Evolutionary conservation across 2,113 vertebrate genomes (phyloP).

Genomic region (Hirundichthys speculiger): DNA sequence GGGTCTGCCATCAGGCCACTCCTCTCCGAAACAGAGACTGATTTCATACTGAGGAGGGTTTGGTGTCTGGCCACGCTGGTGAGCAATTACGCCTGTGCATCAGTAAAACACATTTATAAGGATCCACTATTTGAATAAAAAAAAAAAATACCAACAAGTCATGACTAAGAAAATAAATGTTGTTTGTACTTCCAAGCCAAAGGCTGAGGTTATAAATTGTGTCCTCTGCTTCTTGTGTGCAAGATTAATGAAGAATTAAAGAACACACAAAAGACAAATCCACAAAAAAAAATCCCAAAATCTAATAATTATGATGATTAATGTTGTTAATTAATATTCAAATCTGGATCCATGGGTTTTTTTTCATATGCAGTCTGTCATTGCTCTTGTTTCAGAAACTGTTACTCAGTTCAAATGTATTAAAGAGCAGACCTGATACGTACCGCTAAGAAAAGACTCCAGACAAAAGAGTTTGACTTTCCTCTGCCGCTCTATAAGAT

Average conservation of each 20-base stretch:
- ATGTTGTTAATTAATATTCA: no score
- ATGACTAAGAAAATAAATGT: no score
- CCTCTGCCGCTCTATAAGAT: conserved; percentile 96
- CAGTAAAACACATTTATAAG: not conserved
- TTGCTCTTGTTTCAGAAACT: not conserved
- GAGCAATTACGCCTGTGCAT: conserved; percentile 88
- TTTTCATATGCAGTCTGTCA: no score
- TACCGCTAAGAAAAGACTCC: conserved; percentile 95
- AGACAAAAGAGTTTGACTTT: conserved; percentile 96
- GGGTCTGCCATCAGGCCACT: conserved; percentile 96
- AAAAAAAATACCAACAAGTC: no score
- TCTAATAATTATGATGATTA: no score
- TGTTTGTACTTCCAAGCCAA: no score
- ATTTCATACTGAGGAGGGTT: conserved; percentile 90
- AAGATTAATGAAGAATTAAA: no score
- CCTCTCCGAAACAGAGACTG: conserved; percentile 95
- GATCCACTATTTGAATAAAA: conserved; percentile 71
- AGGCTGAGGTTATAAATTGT: no score
- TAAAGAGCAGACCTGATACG: conserved; percentile 51
- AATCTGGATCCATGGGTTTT: no score
- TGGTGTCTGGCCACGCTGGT: conserved; percentile 90
- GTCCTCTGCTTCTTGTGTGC: no score
- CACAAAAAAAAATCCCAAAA: no score
- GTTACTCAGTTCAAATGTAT: no score
- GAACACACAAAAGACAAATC: conserved; percentile 93